phyloP scores from a whole-genome alignment of 2,113 vertebrate species.

The Mustela nigripes region DNA sequence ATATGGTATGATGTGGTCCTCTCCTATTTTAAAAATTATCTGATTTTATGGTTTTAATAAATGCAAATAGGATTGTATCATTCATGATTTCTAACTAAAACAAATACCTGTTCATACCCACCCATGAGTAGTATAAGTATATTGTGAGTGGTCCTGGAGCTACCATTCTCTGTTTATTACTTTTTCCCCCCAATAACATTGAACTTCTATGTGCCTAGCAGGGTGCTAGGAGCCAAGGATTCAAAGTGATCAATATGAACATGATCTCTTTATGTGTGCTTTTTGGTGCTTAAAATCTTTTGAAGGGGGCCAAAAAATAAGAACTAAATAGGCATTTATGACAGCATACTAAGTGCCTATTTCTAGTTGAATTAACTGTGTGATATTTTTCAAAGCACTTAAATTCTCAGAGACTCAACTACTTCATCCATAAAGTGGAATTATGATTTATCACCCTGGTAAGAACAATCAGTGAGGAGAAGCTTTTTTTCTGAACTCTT shows the following conservation, averaged over 20 bases:
- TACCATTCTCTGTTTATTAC: neutral
- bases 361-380: neutral
- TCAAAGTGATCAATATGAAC: neutral
- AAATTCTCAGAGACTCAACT: neutral
- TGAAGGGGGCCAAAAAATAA: neutral
- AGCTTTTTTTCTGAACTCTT: neutral
- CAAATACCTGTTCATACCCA: neutral
- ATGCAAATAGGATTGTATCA: neutral
- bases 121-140: neutral
- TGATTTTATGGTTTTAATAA: neutral
- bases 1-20: neutral
- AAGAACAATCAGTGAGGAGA: neutral
- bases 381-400: neutral
- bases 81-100: neutral
- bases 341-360: neutral
- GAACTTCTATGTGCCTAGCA: neutral
- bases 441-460: neutral
- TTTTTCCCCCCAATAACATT: neutral
- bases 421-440: neutral
- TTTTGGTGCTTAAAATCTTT: neutral
- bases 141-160: neutral
- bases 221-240: neutral
- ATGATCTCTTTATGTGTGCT: neutral
- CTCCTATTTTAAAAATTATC: neutral
- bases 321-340: neutral